Evolutionary conservation across 2,888 invertebrate species (phyloP).

Genomic region (Drosophila silvestris): DNA sequence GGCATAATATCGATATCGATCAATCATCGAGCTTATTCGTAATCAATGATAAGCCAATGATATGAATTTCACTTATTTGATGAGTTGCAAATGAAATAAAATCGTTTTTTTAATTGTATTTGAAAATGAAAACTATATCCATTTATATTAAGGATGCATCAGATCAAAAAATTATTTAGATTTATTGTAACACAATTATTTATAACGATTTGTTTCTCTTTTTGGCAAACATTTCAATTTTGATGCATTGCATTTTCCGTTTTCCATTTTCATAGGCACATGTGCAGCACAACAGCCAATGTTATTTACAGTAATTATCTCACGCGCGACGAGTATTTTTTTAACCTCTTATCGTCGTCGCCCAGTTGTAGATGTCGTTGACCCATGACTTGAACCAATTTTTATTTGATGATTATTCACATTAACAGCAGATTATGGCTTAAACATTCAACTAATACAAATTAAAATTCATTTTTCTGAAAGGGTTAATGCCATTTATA

Average conservation of each 20-base stretch:
- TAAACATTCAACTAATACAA: neutral
- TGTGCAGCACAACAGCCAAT: slow-evolving; percentile 6
- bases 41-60: neutral
- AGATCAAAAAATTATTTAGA: neutral
- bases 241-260: neutral
- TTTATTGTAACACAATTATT: neutral
- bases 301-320: slow-evolving; percentile 15
- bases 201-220: neutral
- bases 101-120: neutral
- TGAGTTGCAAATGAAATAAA: neutral
- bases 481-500: slow-evolving; percentile 13
- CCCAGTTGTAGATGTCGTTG: slow-evolving; percentile 24
- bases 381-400: slow-evolving; percentile 24
- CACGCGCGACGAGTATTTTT: slow-evolving; percentile 8
- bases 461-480: neutral
- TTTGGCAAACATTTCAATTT: neutral
- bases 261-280: neutral
- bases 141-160: neutral
- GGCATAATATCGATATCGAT: neutral
- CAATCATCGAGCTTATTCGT: slow-evolving; percentile 1
- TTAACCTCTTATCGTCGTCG: slow-evolving; percentile 14
- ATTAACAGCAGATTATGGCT: neutral
- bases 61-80: neutral
- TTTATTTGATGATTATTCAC: slow-evolving; percentile 3
- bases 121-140: neutral